These are phyloP conservation scores for Mionectes macconnelli DNA, from an alignment of 2,113 vertebrate species.

Conservation along the genomic window DNA sequence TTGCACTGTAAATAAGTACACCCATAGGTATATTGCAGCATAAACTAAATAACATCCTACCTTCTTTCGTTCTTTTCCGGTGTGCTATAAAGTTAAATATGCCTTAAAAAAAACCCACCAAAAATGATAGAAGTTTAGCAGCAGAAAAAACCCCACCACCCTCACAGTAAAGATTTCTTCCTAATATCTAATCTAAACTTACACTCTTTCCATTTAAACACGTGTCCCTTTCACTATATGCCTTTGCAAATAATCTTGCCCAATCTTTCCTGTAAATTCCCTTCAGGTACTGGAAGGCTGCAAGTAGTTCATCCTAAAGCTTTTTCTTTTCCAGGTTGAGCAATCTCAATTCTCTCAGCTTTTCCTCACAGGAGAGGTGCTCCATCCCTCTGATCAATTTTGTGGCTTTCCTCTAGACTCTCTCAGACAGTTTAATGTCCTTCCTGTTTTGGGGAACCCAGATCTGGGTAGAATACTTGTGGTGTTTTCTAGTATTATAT, in stretches of 20 bases:
- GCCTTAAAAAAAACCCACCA: not conserved
- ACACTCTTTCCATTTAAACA: not conserved
- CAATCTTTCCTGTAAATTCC: not conserved
- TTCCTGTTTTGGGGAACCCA: not conserved
- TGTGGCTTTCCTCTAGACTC: fast-evolving
- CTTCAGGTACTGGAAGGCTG: not conserved
- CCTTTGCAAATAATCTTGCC: not conserved
- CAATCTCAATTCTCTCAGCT: not conserved
- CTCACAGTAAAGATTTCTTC: not conserved
- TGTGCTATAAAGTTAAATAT: not conserved
- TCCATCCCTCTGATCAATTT: not conserved
- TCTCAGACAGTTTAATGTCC: not conserved
- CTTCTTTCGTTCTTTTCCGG: not conserved
- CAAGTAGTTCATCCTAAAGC: not conserved
- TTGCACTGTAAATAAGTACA: not conserved
- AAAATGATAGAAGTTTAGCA: not conserved
- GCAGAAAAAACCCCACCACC: not conserved
- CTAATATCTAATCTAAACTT: not conserved
- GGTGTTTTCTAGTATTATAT: not conserved
- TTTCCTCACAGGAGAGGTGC: not conserved
- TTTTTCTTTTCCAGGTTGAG: not conserved
- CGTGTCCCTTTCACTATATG: not conserved
- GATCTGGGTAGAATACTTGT: not conserved
- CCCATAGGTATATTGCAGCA: not conserved
- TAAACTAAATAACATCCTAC: not conserved